Evolutionary conservation across 1,140 invertebrate species (phyloP).

Genomic region (Bradysia coprophila): DNA sequence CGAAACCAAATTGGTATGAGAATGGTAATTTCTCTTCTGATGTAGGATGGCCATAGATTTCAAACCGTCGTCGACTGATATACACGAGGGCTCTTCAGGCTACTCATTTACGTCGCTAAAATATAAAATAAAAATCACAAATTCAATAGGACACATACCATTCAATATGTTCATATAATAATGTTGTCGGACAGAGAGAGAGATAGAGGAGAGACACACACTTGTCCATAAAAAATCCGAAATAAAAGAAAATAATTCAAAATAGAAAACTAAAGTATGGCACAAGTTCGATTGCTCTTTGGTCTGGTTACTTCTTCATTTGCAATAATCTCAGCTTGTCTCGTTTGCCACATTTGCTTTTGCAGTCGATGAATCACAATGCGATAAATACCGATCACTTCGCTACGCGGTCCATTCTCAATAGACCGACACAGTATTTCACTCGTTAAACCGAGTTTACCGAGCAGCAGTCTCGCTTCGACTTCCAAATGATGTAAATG

Average conservation of each 20-base stretch:
- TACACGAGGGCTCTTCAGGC: too few relatives aligned
- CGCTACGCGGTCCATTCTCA: slow-evolving; percentile 22
- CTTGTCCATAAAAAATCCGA: neutral
- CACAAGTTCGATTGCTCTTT: slow-evolving; percentile 19
- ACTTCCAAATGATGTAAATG: slow-evolving; percentile 21
- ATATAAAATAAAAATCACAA: too few relatives aligned
- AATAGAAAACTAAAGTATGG: slow-evolving; percentile 15
- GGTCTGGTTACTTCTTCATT: slow-evolving; percentile 1
- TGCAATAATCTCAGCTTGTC: neutral
- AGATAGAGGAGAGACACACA: too few relatives aligned
- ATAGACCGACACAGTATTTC: slow-evolving; percentile 22
- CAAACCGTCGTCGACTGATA: too few relatives aligned
- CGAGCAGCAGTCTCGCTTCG: slow-evolving; percentile 22
- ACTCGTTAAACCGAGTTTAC: slow-evolving; percentile 21
- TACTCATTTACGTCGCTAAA: too few relatives aligned
- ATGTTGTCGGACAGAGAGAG: too few relatives aligned
- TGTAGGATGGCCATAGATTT: too few relatives aligned
- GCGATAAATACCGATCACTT: slow-evolving; percentile 27
- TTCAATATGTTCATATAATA: too few relatives aligned
- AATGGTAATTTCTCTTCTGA: too few relatives aligned
- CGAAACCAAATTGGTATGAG: too few relatives aligned
- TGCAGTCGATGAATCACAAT: slow-evolving; percentile 26
- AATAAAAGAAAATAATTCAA: neutral
- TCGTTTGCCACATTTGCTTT: slow-evolving; percentile 19
- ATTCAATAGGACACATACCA: too few relatives aligned